These are phyloP conservation scores for Molanna angustata DNA, from an alignment of 2,888 invertebrate genomes.

Conservation along the genomic window DNA sequence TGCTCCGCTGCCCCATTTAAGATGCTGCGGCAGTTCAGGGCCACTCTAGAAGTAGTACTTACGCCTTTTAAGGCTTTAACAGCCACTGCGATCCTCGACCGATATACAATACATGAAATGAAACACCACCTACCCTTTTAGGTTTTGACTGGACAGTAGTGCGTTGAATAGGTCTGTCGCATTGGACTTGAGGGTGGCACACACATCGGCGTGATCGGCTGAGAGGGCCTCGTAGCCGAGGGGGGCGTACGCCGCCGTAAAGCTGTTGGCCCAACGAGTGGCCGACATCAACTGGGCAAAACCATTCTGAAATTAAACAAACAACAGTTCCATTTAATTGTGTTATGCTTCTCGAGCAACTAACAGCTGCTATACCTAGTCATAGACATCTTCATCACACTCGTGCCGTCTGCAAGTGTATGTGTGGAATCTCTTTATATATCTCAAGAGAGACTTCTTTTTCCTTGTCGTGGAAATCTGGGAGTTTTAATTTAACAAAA, in stretches of 20 bases:
- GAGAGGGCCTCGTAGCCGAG: conserved; percentile 15
- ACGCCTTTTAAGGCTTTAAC: too few relatives aligned
- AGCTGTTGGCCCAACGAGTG: conserved; percentile 12
- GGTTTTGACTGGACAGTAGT: conserved; percentile 3
- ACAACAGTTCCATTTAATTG: not conserved
- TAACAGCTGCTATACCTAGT: too few relatives aligned
- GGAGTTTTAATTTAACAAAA: too few relatives aligned
- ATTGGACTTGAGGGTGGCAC: conserved; percentile 9
- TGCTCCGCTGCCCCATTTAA: too few relatives aligned
- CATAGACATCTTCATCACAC: too few relatives aligned
- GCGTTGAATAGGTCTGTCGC: conserved; percentile 12
- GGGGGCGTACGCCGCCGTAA: conserved; percentile 9
- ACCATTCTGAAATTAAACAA: conserved; percentile 10
- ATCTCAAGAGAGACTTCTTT: too few relatives aligned
- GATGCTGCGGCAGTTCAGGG: too few relatives aligned
- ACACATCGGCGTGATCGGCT: conserved; percentile 5
- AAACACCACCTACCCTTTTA: conserved; percentile 9
- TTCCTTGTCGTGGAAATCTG: too few relatives aligned
- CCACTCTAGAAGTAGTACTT: too few relatives aligned
- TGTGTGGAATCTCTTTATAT: too few relatives aligned
- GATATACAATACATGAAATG: not conserved
- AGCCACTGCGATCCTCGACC: not conserved
- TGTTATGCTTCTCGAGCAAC: not conserved
- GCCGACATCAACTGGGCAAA: conserved; percentile 11
- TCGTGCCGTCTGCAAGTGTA: too few relatives aligned